These are phyloP conservation scores for Myotis pilosus DNA, from an alignment of 2,797 vertebrate genomes.

Conservation along the genomic window DNA sequence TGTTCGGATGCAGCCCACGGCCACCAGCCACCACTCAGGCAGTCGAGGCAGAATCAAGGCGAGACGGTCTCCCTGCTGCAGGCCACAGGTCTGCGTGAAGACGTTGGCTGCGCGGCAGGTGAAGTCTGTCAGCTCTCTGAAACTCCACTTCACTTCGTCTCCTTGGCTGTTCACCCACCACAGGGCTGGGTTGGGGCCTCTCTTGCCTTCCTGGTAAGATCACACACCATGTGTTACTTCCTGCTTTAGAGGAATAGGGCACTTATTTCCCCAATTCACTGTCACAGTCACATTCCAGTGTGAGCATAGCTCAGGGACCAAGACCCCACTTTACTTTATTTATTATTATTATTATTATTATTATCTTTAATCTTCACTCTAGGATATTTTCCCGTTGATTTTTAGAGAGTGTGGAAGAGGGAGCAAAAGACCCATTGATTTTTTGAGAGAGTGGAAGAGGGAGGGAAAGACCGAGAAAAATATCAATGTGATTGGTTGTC, in stretches of 20 bases:
- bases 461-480: no score
- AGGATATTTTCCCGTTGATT: no score
- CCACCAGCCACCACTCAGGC: constrained; percentile 89
- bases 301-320: neutral
- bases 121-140: constrained; percentile 83
- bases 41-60: constrained; percentile 85
- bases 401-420: no score
- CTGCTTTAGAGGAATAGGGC: neutral
- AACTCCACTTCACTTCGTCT: constrained; percentile 88
- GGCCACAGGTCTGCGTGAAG: constrained; percentile 81
- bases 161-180: constrained; percentile 86
- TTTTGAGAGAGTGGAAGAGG: no score
- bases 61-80: constrained; percentile 83
- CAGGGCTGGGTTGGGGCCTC: constrained; percentile 82
- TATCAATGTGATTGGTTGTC: no score
- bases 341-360: no score
- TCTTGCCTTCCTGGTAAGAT: constrained; percentile 81
- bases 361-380: no score
- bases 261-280: no score
- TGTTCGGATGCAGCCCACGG: constrained; percentile 85
- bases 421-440: no score
- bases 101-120: constrained; percentile 85
- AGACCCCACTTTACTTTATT: neutral
- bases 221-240: neutral
- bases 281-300: neutral